Evolutionary conservation across 1,140 invertebrate species (phyloP).

Genomic region (Campoletis sonorensis): DNA sequence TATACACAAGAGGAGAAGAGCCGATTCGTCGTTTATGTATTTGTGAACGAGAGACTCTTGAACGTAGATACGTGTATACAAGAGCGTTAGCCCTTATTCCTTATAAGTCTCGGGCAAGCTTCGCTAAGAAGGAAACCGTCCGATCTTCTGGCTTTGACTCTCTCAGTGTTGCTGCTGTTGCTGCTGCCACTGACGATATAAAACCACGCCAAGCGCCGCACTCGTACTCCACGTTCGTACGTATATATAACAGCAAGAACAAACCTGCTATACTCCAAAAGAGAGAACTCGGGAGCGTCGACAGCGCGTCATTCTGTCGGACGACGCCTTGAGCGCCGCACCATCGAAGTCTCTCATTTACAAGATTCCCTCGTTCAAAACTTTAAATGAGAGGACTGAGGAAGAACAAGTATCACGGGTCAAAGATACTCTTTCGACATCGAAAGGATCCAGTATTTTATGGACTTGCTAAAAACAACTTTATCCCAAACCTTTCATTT

Average conservation of each 20-base stretch:
- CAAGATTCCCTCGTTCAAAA: conserved; percentile 48
- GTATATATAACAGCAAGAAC: conserved; percentile 12
- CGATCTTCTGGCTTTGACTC: conserved; percentile 31
- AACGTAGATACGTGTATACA: conserved; percentile 24
- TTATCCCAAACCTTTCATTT: too few relatives aligned
- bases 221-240: conserved; percentile 15
- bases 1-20: conserved; percentile 2
- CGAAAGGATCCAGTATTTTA: too few relatives aligned
- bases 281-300: conserved; percentile 26
- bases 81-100: conserved; percentile 50
- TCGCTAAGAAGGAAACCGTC: conserved; percentile 52
- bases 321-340: conserved; percentile 48
- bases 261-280: conserved; percentile 36
- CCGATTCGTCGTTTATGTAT: conserved; percentile 6
- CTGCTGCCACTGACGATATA: conserved; percentile 41
- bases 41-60: conserved; percentile 27
- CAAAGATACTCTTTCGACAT: background rate
- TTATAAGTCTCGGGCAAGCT: conserved; percentile 52
- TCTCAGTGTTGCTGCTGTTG: conserved; percentile 34
- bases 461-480: too few relatives aligned
- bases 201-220: conserved; percentile 48
- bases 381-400: background rate
- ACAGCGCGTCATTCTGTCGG: conserved; percentile 38
- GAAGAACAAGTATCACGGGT: background rate
- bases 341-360: conserved; percentile 50